Evolutionary conservation across 2,113 vertebrate species (phyloP).

Genomic region (Willisornis vidua): DNA sequence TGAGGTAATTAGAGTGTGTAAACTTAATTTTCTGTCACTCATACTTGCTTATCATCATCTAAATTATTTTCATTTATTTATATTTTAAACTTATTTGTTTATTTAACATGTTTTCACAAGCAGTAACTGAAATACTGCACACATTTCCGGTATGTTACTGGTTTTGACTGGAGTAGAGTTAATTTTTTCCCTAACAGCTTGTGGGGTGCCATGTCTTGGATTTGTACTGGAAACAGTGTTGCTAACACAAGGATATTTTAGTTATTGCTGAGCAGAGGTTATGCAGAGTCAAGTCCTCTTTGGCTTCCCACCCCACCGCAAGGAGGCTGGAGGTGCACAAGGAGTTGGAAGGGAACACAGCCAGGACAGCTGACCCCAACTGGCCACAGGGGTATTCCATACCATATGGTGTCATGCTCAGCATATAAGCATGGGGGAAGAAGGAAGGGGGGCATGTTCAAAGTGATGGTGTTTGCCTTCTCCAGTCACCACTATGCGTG

Average conservation of each 20-base stretch:
- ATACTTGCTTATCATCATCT: background rate
- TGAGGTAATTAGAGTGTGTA: background rate
- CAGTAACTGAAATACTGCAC: background rate
- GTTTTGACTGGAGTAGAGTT: background rate
- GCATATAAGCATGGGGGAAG: background rate
- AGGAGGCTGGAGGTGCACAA: background rate
- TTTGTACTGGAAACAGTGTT: background rate
- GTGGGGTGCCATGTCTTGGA: background rate
- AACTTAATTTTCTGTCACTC: background rate
- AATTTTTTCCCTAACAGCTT: background rate
- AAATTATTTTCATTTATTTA: background rate
- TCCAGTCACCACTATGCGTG: fast-evolving
- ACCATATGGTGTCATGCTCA: fast-evolving
- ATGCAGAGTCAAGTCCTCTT: background rate
- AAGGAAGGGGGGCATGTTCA: background rate
- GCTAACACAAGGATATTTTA: background rate
- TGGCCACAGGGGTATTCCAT: background rate
- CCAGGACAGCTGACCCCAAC: background rate
- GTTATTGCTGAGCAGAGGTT: background rate
- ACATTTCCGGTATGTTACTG: background rate
- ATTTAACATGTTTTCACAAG: background rate
- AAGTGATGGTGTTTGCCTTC: background rate
- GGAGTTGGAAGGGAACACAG: background rate
- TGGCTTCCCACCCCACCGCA: fast-evolving
- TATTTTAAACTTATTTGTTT: background rate